These are phyloP conservation scores for Eolophus roseicapilla DNA, from an alignment of 2,113 vertebrate species.

Conservation along the genomic window DNA sequence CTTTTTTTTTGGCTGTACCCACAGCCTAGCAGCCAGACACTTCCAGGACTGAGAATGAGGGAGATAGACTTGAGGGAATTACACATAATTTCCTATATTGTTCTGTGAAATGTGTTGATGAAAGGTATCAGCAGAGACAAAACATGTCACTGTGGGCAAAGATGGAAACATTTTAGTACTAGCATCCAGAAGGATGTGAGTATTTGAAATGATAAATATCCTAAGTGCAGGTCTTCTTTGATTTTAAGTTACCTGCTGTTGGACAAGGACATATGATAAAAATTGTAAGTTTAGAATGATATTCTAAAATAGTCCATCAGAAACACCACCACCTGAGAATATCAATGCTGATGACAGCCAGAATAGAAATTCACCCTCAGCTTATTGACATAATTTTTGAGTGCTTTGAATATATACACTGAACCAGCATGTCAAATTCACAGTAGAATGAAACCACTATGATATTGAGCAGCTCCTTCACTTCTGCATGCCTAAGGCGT, in stretches of 20 bases:
- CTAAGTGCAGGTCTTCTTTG: neutral
- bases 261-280: neutral
- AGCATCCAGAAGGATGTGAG: neutral
- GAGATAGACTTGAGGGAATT: neutral
- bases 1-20: neutral
- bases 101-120: neutral
- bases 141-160: neutral
- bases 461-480: neutral
- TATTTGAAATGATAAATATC: neutral
- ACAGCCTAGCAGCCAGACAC: neutral
- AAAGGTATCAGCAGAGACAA: neutral
- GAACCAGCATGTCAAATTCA: neutral
- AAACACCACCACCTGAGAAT: neutral
- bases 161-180: neutral
- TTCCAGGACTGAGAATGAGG: neutral
- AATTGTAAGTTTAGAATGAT: neutral
- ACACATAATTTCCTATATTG: neutral
- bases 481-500: neutral
- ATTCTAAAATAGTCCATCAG: neutral
- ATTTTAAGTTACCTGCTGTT: neutral
- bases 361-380: neutral
- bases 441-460: neutral
- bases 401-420: neutral
- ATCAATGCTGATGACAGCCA: neutral
- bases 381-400: neutral